Evolutionary conservation across 2,113 vertebrate genomes (phyloP).

Genomic region (Cairina moschata): DNA sequence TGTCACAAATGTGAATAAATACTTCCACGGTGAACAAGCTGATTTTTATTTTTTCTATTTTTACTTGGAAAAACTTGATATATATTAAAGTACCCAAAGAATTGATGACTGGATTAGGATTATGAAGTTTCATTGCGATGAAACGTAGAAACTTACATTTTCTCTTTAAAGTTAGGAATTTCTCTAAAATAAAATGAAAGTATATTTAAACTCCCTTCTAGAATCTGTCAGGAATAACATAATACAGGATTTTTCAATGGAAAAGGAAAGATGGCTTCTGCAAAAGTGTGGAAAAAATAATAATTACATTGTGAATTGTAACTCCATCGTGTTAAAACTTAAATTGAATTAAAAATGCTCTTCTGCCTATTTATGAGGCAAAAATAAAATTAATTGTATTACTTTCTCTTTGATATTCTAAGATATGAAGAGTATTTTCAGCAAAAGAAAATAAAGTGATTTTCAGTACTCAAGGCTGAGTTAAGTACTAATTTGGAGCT

Average conservation of each 20-base stretch:
- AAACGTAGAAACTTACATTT: neutral
- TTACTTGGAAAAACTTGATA: neutral
- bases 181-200: neutral
- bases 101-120: neutral
- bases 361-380: neutral
- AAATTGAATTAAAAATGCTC: neutral
- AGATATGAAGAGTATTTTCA: neutral
- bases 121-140: neutral
- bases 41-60: neutral
- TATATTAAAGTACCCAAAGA: neutral
- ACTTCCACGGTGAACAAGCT: neutral
- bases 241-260: neutral
- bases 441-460: neutral
- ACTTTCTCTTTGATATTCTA: neutral
- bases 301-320: neutral
- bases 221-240: neutral
- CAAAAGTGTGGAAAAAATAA: neutral
- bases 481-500: neutral
- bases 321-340: neutral
- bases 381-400: neutral
- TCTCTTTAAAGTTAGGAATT: neutral
- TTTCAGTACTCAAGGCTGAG: neutral
- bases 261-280: neutral
- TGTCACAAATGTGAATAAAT: neutral
- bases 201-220: neutral